phyloP scores from a whole-genome alignment of 1,140 invertebrate genomes.

The Augochlora pura region DNA sequence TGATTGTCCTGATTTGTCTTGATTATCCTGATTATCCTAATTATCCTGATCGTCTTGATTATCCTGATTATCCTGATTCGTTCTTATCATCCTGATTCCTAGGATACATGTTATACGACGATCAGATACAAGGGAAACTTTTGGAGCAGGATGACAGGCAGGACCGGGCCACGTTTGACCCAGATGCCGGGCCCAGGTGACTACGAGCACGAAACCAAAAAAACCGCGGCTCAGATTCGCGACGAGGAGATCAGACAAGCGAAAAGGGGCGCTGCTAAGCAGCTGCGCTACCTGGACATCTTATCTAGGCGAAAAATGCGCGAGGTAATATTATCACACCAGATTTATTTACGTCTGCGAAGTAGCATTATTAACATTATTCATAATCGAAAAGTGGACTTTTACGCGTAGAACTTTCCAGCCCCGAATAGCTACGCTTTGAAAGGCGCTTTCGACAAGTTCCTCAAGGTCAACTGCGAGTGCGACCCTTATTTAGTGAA shows the following conservation, averaged over 20 bases:
- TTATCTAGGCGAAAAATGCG: conserved; percentile 50
- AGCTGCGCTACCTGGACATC: conserved; percentile 49
- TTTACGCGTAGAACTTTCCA: conserved; percentile 52
- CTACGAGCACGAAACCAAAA: conserved; percentile 53
- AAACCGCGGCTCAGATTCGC: conserved; percentile 32
- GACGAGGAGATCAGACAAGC: conserved; percentile 53
- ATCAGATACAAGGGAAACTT: conserved; percentile 63
- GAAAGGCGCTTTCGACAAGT: conserved; percentile 52
- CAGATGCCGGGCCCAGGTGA: conserved; percentile 53
- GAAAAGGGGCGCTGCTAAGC: conserved; percentile 50
- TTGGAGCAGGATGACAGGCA: conserved; percentile 65
- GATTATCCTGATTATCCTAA: too few relatives aligned
- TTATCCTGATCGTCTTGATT: too few relatives aligned
- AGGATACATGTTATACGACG: conserved; percentile 57
- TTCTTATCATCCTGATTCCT: too few relatives aligned
- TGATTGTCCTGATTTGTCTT: too few relatives aligned
- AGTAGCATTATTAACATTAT: neutral
- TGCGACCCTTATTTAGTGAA: conserved; percentile 35
- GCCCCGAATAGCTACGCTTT: conserved; percentile 54
- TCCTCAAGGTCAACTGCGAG: conserved; percentile 26
- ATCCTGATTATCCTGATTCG: too few relatives aligned
- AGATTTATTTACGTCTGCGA: neutral
- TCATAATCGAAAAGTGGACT: neutral
- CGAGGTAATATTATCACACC: conserved; percentile 52
- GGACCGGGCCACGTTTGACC: conserved; percentile 26